phyloP scores from a whole-genome alignment of 2,797 vertebrate genomes.

The Microctenopoma lineatum region DNA sequence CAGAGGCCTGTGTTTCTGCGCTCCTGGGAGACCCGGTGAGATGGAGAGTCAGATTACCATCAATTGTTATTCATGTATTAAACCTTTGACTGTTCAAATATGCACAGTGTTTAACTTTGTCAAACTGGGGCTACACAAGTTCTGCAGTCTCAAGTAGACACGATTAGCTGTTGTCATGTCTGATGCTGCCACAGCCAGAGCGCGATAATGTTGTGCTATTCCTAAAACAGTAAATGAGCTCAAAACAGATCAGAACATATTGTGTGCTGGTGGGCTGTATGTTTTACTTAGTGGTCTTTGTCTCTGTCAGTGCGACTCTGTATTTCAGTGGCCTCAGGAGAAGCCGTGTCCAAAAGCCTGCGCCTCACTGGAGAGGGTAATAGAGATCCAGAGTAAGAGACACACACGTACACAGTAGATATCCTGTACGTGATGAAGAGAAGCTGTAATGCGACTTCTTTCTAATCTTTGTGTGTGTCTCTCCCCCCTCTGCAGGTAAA shows the following conservation, averaged over 20 bases:
- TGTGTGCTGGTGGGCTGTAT: not conserved
- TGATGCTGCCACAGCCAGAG: no score
- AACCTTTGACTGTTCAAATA: not conserved
- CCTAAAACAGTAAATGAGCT: no score
- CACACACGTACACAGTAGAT: not conserved
- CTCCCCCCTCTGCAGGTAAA: constrained; percentile 79
- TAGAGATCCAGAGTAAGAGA: constrained; percentile 94
- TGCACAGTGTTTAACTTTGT: not conserved
- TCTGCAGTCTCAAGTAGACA: no score
- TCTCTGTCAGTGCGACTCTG: constrained; percentile 85
- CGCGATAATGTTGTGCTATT: no score
- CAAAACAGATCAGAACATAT: no score
- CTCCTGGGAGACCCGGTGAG: constrained; percentile 92
- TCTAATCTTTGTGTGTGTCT: not conserved
- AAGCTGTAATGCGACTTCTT: not conserved
- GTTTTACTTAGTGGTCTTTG: not conserved
- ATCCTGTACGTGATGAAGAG: not conserved
- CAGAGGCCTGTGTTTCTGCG: constrained; percentile 91
- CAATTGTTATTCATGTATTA: not conserved
- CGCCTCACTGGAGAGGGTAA: constrained; percentile 92
- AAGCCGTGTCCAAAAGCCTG: constrained; percentile 91
- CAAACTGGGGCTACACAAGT: not conserved
- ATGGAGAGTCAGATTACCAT: not conserved
- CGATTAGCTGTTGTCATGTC: no score
- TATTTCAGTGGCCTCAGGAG: constrained; percentile 85